Evolutionary conservation across 1,140 invertebrate genomes (phyloP).

Genomic region (Gryon sp.): DNA sequence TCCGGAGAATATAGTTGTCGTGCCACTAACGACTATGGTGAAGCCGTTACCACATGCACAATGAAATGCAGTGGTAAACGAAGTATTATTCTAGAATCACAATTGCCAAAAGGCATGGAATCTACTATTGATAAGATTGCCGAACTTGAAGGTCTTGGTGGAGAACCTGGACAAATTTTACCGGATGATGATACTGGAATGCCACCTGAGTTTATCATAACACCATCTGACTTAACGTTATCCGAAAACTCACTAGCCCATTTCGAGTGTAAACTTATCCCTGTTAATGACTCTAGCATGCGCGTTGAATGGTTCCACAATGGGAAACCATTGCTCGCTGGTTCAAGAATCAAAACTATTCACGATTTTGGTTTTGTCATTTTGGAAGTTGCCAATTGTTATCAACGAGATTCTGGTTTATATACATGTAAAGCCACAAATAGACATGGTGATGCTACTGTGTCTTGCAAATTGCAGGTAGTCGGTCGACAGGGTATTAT

Average conservation of each 20-base stretch:
- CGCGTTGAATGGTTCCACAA: conserved; percentile 98
- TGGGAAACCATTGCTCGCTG: conserved; percentile 92
- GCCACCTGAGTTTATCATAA: conserved; percentile 95
- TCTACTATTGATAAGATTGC: conserved; percentile 96
- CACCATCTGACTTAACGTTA: conserved; percentile 90
- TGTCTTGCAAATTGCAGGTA: conserved; percentile 91
- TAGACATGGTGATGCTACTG: conserved; percentile 92
- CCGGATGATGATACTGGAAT: conserved; percentile 92
- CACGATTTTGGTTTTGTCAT: conserved; percentile 97
- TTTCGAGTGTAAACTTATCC: conserved; percentile 93
- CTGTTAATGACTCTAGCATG: conserved; percentile 95
- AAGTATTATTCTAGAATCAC: conserved; percentile 94
- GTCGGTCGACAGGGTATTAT: conserved; percentile 92
- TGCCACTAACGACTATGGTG: conserved; percentile 93
- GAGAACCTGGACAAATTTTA: conserved; percentile 81
- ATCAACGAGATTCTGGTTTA: conserved; percentile 91
- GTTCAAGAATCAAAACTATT: conserved; percentile 93
- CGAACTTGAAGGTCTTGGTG: conserved; percentile 92
- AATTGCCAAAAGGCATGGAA: conserved; percentile 95
- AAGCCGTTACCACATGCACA: conserved; percentile 94
- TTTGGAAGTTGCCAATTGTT: conserved; percentile 92
- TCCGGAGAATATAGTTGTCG: conserved; percentile 96
- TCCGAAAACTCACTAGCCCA: conserved; percentile 94
- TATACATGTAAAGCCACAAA: conserved; percentile 96
- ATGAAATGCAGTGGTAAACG: conserved; percentile 95